Evolutionary conservation across 2,888 invertebrate genomes (phyloP), one percentile per base, ranked within the genome.

Genomic region (Drosophila niveifrons): DNA sequence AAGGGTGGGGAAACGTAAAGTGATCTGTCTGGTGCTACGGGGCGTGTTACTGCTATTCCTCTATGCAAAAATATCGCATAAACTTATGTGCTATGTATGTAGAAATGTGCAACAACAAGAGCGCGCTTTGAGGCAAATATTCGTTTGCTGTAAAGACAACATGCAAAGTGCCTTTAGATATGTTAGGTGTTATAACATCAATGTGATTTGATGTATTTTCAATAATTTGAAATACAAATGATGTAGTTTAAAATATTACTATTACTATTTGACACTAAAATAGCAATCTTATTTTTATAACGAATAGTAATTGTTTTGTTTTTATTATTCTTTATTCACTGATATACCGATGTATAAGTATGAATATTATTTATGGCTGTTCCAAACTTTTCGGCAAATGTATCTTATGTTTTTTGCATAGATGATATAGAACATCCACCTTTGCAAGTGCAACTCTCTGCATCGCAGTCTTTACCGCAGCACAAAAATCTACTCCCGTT

Each of bases 1-100:
- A 15, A 39, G 29, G 69, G 41, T 10, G 11, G 10, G 43, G 51
- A 44, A 23, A 11, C 13, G 18, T 28, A 41, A 57, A 72, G 75
- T 64, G 80, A 75, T 79, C 66, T 84, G 81, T 81, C 85, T 85
- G 68, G 61, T 82, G 85, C 85, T 69, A 74, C 68, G 85, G 81
- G 80, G 81, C 82, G 81, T 81, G 81, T 82, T 79, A 56, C 9
- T 79, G 56, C 9, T 31, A 41, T 63, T 52, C 50, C 34, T 71
- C 56, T 58, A 71, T 66, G 59, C 56, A 72, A 59, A 67, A 66
- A 10, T 46, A 56, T 34, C 17, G 34, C 18, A 55, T 44, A 51
- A 15, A 13, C 43, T 23, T 13, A 3, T 41, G 13, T 48, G 23
- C 6, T 23, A 23, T 29, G 43, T n/a, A 15, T n/a, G n/a, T n/a